phyloP scores from a whole-genome alignment of 2,888 invertebrate species.

The Idaea dimidiata region DNA sequence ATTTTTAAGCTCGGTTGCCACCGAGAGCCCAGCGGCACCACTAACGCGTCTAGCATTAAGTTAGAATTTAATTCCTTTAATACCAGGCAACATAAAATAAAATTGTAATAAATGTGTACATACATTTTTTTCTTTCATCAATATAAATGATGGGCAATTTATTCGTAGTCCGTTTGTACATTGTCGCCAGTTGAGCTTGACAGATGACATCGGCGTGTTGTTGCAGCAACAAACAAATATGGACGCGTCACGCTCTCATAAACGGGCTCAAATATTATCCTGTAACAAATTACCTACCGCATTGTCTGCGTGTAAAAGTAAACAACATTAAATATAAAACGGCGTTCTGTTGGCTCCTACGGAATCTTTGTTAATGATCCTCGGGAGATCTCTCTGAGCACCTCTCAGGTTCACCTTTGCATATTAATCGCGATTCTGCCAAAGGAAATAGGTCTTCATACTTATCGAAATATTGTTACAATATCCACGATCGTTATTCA shows the following conservation, averaged over 20 bases:
- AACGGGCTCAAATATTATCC: constrained; percentile 74
- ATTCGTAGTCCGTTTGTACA: constrained; percentile 62
- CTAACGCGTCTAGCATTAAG: too few relatives aligned
- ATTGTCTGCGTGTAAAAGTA: constrained; percentile 52
- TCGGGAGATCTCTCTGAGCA: constrained; percentile 30
- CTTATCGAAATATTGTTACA: constrained; percentile 41
- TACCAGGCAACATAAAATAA: too few relatives aligned
- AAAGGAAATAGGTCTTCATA: constrained; percentile 44
- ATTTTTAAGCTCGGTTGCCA: too few relatives aligned
- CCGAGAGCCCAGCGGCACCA: too few relatives aligned
- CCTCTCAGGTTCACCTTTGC: constrained; percentile 40
- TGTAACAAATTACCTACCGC: constrained; percentile 69
- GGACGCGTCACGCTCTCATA: constrained; percentile 68
- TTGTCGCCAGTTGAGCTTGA: constrained; percentile 74
- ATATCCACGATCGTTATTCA: constrained; percentile 20
- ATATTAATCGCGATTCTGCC: constrained; percentile 43
- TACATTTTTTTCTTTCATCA: constrained; percentile 52
- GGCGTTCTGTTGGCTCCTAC: constrained; percentile 19
- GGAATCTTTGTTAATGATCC: constrained; percentile 37
- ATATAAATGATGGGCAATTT: constrained; percentile 70
- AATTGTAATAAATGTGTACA: background rate
- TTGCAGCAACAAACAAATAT: constrained; percentile 71
- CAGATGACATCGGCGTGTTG: constrained; percentile 60
- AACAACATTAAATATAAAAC: constrained; percentile 50
- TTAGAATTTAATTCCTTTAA: too few relatives aligned